These are phyloP conservation scores for Podarcis lilfordi DNA, from an alignment of 2,797 vertebrate species.

Conservation along the genomic window DNA sequence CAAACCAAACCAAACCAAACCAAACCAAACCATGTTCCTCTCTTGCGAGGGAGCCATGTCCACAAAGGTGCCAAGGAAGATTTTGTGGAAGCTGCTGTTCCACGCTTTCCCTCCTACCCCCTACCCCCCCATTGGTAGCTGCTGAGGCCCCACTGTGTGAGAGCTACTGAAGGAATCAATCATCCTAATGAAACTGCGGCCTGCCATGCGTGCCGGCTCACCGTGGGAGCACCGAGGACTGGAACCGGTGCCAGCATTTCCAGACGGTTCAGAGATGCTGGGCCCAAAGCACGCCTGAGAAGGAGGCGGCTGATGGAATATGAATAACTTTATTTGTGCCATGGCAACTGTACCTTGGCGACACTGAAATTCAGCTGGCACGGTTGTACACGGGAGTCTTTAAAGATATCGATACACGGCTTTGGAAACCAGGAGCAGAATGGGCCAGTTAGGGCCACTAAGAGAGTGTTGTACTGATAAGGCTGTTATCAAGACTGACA, in stretches of 20 bases:
- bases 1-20: too few relatives aligned
- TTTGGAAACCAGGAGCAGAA: background rate
- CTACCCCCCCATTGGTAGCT: conserved; percentile 48
- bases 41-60: too few relatives aligned
- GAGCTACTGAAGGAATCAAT: conserved; percentile 75
- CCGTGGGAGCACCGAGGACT: conserved; percentile 70
- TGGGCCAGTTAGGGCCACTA: background rate
- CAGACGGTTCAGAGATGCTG: conserved; percentile 71
- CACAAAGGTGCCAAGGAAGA: background rate
- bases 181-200: conserved; percentile 74
- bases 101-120: background rate
- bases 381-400: background rate
- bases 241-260: conserved; percentile 72
- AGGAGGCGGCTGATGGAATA: background rate
- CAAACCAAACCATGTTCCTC: too few relatives aligned
- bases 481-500: background rate
- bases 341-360: conserved; percentile 68
- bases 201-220: conserved; percentile 67
- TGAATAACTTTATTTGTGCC: conserved; percentile 44
- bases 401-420: background rate
- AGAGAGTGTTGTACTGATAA: background rate
- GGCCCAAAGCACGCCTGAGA: conserved; percentile 44
- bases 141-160: conserved; percentile 68
- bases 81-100: background rate
- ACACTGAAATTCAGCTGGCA: conserved; percentile 8